Conservation (phyloP, 2,797 vertebrate genomes). For the Moxostoma hubbsi region DNA sequence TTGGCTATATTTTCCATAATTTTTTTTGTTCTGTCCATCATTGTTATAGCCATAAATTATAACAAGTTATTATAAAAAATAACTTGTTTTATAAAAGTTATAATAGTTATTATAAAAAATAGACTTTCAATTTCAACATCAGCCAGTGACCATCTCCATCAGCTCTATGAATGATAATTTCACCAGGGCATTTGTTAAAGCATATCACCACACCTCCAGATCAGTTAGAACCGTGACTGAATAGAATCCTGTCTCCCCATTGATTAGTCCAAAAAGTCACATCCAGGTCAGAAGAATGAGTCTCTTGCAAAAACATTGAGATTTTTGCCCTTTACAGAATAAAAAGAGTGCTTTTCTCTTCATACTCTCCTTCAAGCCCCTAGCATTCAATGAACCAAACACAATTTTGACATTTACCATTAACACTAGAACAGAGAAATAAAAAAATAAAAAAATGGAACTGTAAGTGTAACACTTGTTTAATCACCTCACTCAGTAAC, state of each 20-base stretch:
- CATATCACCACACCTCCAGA: background rate
- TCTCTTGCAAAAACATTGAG: background rate
- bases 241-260: background rate
- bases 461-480: background rate
- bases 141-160: too few relatives aligned
- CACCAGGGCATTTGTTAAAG: background rate
- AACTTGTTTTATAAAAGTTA: too few relatives aligned
- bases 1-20: background rate
- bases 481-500: background rate
- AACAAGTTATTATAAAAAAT: background rate
- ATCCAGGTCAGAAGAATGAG: background rate
- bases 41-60: background rate
- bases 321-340: background rate
- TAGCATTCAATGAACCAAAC: constrained; percentile 20
- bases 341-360: background rate
- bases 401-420: background rate
- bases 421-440: background rate
- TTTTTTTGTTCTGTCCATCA: background rate
- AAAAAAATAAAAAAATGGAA: background rate
- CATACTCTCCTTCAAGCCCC: background rate
- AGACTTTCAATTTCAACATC: background rate
- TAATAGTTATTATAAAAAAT: background rate
- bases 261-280: constrained; percentile 5
- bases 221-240: background rate
- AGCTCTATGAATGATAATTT: background rate